A percentile compares a stretch with the other conserved stretches of the same genome.
phyloP scores from a whole-genome alignment of 2,797 vertebrate genomes.

The Bradypodion pumilum region DNA sequence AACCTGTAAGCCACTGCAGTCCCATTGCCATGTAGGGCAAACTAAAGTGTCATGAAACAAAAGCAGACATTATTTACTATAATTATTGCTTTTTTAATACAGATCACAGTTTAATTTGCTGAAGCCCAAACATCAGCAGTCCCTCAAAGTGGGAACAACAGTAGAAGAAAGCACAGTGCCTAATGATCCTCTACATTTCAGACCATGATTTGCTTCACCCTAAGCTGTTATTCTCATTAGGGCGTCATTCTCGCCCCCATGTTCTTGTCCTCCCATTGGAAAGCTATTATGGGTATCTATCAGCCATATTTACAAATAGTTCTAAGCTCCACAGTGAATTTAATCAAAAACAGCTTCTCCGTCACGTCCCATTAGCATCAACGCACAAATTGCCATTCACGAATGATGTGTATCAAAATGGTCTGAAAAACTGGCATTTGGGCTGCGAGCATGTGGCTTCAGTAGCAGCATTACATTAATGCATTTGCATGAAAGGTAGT shows the following conservation, averaged over 20 bases:
- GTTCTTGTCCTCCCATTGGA: slow-evolving; percentile 8
- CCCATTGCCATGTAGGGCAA: slow-evolving; percentile 28
- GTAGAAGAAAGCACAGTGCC: not conserved
- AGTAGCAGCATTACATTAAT: slow-evolving; percentile 66
- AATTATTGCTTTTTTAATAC: slow-evolving; percentile 51
- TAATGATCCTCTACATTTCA: slow-evolving; percentile 43
- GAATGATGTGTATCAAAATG: slow-evolving; percentile 63
- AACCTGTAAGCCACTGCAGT: no score
- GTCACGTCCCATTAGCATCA: slow-evolving; percentile 44
- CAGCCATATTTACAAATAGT: slow-evolving; percentile 52
- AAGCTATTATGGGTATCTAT: slow-evolving; percentile 30
- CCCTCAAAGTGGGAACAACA: not conserved
- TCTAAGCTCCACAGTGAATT: slow-evolving; percentile 50
- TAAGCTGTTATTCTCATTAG: slow-evolving; percentile 20
- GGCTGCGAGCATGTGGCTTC: slow-evolving; percentile 51
- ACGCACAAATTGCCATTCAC: slow-evolving; percentile 39
- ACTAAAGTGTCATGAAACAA: slow-evolving; percentile 50
- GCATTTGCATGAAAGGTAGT: slow-evolving; percentile 62
- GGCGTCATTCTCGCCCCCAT: no score
- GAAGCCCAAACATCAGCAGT: not conserved
- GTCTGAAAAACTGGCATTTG: slow-evolving; percentile 47
- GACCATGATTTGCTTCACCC: slow-evolving; percentile 24
- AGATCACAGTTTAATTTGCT: slow-evolving; percentile 44
- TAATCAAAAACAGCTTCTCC: slow-evolving; percentile 58
- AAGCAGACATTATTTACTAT: slow-evolving; percentile 32